A percentile compares a stretch with the other conserved stretches of the same genome.
Conservation (phyloP, 1,140 invertebrate species). For the Drosophila subobscura region DNA sequence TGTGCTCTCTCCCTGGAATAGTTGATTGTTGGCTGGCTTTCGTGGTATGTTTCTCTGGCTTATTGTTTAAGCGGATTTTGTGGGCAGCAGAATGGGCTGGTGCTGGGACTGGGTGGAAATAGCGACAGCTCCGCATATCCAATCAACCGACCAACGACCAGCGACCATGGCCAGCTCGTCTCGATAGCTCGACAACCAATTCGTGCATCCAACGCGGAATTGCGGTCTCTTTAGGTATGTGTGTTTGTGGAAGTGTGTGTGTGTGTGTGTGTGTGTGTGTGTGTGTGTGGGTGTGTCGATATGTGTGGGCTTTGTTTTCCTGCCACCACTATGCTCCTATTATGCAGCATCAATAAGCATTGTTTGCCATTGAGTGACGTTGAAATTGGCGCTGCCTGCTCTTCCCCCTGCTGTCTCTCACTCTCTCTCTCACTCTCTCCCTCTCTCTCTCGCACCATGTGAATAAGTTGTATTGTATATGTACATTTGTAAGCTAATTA, state of each 20-base stretch:
- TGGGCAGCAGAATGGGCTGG: conserved; percentile 6
- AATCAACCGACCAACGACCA: conserved; percentile 34
- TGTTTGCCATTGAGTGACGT: conserved; percentile 44
- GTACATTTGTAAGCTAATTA: conserved; percentile 40
- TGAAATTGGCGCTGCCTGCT: conserved; percentile 23
- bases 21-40: conserved; percentile 32
- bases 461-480: conserved; percentile 6
- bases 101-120: conserved; percentile 4
- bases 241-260: background rate
- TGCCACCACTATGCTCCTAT: conserved; percentile 20
- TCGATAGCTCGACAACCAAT: conserved; percentile 48
- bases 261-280: background rate
- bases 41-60: conserved; percentile 47
- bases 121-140: conserved; percentile 37
- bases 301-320: conserved; percentile 36
- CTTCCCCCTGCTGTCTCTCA: background rate
- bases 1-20: conserved; percentile 2
- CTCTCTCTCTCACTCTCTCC: background rate
- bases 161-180: conserved; percentile 36
- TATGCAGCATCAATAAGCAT: conserved; percentile 63
- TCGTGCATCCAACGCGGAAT: conserved; percentile 36
- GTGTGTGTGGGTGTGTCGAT: background rate
- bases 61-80: conserved; percentile 63
- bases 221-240: conserved; percentile 15
- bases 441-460: background rate